Base-by-base conservation (phyloP, 2,888 invertebrate genomes). In the Eristalis pertinax region DNA sequence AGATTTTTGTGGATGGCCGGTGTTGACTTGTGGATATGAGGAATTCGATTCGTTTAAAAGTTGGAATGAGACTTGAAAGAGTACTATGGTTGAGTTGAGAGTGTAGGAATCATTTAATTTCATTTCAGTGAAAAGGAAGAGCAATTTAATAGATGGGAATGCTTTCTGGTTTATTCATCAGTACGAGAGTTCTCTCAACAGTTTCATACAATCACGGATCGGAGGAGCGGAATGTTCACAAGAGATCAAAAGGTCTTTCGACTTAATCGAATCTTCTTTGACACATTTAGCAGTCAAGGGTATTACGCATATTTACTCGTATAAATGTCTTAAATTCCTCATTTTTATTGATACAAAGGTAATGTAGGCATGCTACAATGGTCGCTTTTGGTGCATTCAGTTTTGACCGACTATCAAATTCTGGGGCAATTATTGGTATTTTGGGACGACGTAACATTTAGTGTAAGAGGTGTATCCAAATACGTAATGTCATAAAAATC, bases 141-240 rank as follows among this genome's bases (percentile, higher is more conserved):
- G 24, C n/a, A 35, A 60, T 43, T 70, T 41, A 38, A 70, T 76
- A 68, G 32, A 63, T 69, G 35, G 77, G 63, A 83, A 83, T 77
- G 62, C 26, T 41, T 83, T 77, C 1, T 50, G 50, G 19, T 50
- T 19, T 8, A 50, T 50, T 1, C n/a, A 19, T 19, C 19, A 8
- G n/a, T 50, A 8, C n/a, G 10, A 50, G 50, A 19, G 50, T 50
- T n/a, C 7, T 50, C 5, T n/a, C 19, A 19, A 50, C 50, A 19
- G n/a, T 50, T 50, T 50, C 50, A 50, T 1, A 10, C 19, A 19
- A 8, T 50, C 19, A 19, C 1, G 19, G 8, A 8, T 50, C 8
- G 7, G 50, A n/a, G 19, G 19, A 22, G 8, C 19, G 50, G 19
- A 50, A 19, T 7, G 50, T 50, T n/a, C 19, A 50, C 50, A 50